Conservation (phyloP, 1,140 invertebrate species). For the Uloborus diversus region DNA sequence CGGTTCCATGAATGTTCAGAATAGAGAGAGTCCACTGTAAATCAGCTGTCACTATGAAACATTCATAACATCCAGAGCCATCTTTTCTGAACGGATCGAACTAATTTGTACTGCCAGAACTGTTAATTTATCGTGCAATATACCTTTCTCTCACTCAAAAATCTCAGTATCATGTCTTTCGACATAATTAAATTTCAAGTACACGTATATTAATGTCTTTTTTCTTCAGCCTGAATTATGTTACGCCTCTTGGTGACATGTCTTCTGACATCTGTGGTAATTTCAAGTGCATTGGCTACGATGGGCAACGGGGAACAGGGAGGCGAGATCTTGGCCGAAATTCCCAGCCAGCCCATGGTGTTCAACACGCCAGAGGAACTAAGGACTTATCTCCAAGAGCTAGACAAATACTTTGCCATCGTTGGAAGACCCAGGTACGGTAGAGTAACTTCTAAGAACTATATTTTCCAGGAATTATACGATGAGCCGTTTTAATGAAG, state of each 20-base stretch:
- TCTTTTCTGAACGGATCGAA: too few species aligned
- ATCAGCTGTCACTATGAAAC: too few species aligned
- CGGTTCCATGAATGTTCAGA: too few species aligned
- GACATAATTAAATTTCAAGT: not conserved
- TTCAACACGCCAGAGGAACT: conserved; percentile 69
- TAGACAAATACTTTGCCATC: conserved; percentile 70
- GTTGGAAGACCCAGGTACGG: conserved; percentile 70
- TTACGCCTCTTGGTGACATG: not conserved
- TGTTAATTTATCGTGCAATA: too few species aligned
- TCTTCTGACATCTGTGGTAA: not conserved
- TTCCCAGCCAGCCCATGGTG: conserved; percentile 67
- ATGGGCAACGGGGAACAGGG: not conserved
- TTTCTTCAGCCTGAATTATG: not conserved
- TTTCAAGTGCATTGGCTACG: not conserved
- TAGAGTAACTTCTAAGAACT: not conserved
- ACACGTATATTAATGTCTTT: not conserved
- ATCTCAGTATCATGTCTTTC: too few species aligned
- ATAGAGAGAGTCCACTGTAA: too few species aligned
- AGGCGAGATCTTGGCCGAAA: conserved; percentile 33
- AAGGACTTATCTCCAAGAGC: conserved; percentile 68
- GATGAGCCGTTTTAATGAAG: too few species aligned
- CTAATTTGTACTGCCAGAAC: too few species aligned
- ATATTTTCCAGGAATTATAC: too few species aligned
- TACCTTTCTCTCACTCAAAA: too few species aligned
- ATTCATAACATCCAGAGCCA: too few species aligned